Conservation (phyloP, 2,113 vertebrate genomes). For the Trichomycterus rosablanca region DNA sequence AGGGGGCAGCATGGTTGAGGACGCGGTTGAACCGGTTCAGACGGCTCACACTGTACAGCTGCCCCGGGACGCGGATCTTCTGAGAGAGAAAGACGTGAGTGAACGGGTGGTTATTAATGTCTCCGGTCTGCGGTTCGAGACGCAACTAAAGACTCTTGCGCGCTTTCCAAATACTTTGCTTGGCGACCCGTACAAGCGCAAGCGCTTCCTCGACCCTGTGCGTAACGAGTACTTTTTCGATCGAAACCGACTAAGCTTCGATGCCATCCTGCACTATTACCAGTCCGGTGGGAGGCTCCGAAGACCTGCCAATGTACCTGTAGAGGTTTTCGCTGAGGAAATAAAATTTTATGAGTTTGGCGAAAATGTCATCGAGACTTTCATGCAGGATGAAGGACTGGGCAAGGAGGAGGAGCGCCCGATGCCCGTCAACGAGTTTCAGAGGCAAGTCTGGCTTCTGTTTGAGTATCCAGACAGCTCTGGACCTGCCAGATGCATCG, state of each 20-base stretch:
- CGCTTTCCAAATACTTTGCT: conserved; percentile 84
- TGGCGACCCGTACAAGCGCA: conserved; percentile 82
- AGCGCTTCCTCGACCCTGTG: conserved; percentile 86
- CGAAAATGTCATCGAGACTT: conserved; percentile 74
- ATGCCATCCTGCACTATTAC: conserved; percentile 90
- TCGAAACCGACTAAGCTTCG: conserved; percentile 88
- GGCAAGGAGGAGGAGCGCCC: conserved; percentile 79
- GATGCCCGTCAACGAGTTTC: conserved; percentile 75
- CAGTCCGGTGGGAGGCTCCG: conserved; percentile 86
- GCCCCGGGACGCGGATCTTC: conserved; percentile 53
- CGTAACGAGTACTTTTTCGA: conserved; percentile 95
- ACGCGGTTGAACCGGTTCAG: conserved; percentile 60
- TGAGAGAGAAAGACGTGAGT: conserved; percentile 70
- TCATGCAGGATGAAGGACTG: conserved; percentile 84
- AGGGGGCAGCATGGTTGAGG: conserved; percentile 65
- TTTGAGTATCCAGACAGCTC: conserved; percentile 89
- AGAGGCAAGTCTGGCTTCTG: conserved; percentile 83
- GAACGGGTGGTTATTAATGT: conserved; percentile 89
- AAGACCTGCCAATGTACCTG: conserved; percentile 82
- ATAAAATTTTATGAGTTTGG: conserved; percentile 88
- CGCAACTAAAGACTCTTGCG: conserved; percentile 83
- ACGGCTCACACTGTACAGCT: conserved; percentile 51
- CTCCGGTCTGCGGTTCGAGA: conserved; percentile 90
- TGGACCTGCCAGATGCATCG: conserved; percentile 75
- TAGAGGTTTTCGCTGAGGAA: conserved; percentile 90